Conservation (phyloP, 2,888 invertebrate species). For the Melikaiella ostensackeni region DNA sequence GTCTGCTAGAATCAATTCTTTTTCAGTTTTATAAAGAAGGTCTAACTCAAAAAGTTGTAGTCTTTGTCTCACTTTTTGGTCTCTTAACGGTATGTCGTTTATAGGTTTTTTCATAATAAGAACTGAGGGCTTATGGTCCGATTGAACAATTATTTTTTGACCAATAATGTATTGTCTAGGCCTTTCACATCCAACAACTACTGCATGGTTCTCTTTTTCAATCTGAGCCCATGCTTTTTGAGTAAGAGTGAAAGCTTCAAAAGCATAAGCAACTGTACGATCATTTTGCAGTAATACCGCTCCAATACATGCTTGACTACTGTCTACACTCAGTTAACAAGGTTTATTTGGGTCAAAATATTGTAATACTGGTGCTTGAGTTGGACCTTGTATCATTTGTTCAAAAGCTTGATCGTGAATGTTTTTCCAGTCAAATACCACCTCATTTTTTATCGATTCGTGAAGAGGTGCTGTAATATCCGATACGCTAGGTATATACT, state of each 20-base stretch:
- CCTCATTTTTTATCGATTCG: no score
- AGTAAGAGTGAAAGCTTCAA: conserved; percentile 43
- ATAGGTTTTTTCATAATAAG: conserved; percentile 49
- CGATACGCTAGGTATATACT: no score
- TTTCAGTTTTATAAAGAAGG: conserved; percentile 50
- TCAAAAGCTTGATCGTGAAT: conserved; percentile 13
- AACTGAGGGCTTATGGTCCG: conserved; percentile 53
- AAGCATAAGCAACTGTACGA: conserved; percentile 65
- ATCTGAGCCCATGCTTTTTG: conserved; percentile 53
- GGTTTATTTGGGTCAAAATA: neutral
- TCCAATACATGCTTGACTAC: conserved; percentile 58
- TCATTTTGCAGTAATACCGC: conserved; percentile 67
- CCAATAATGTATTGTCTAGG: conserved; percentile 55
- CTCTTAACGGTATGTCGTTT: neutral
- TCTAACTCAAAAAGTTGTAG: neutral
- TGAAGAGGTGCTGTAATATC: no score
- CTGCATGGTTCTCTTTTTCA: conserved; percentile 54
- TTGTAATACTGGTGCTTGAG: neutral
- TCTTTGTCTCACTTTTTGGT: no score
- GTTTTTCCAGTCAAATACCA: conserved; percentile 44
- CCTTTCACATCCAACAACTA: conserved; percentile 52
- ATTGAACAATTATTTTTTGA: conserved; percentile 49
- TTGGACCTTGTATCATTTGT: conserved; percentile 16
- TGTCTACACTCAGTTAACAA: conserved; percentile 55
- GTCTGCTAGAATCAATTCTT: conserved; percentile 53